phyloP scores from a whole-genome alignment of 92 coral and sea anemone genomes.

The Muricea muricata region DNA sequence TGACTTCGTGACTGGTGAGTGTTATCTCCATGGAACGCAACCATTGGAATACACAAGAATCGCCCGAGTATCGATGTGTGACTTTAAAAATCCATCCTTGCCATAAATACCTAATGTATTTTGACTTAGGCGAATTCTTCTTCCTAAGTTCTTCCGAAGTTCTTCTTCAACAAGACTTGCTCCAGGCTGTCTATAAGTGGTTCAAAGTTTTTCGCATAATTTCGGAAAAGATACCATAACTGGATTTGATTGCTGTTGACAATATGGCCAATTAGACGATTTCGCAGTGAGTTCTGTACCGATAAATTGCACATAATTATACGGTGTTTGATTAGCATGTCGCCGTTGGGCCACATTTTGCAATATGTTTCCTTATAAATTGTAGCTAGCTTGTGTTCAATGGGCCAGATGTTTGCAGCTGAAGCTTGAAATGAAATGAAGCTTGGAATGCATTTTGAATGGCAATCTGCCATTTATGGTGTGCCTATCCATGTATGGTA shows the following conservation, averaged over 20 bases:
- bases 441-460: no score
- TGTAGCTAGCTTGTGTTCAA: no score
- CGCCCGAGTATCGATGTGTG: constrained; percentile 59
- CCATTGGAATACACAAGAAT: no score
- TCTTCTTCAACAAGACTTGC: constrained; percentile 36
- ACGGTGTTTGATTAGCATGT: not conserved
- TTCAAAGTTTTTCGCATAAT: constrained; percentile 36
- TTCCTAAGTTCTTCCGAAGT: constrained; percentile 51
- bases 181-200: constrained; percentile 54
- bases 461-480: no score
- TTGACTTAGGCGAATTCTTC: constrained; percentile 25
- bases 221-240: not conserved
- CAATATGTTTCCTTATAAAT: no score
- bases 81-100: constrained; percentile 60
- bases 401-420: no score
- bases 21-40: no score
- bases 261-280: constrained; percentile 51
- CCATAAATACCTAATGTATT: constrained; percentile 58
- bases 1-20: no score
- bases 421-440: no score
- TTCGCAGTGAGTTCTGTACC: constrained; percentile 51
- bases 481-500: no score
- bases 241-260: constrained; percentile 47
- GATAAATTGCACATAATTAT: constrained; percentile 14
- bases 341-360: constrained; percentile 40